Evolutionary conservation across 2,113 vertebrate genomes (phyloP).

Genomic region (Phodopus roborovskii): DNA sequence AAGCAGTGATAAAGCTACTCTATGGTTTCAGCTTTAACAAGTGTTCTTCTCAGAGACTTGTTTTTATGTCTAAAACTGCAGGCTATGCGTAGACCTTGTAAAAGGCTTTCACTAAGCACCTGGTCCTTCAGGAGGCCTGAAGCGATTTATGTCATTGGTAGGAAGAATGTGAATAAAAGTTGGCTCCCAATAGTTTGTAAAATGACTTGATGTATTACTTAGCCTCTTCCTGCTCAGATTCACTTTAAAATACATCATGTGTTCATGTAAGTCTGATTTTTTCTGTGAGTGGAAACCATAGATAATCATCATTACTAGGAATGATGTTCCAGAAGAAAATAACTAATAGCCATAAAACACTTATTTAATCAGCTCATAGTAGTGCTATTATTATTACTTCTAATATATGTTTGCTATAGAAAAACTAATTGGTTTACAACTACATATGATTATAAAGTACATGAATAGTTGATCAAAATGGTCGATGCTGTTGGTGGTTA

Average conservation of each 20-base stretch:
- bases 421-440: conserved; percentile 28
- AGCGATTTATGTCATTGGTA: conserved; percentile 51
- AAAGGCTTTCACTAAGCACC: conserved; percentile 63
- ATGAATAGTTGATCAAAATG: not conserved
- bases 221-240: conserved; percentile 49
- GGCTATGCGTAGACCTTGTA: conserved; percentile 58
- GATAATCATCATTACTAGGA: conserved; percentile 3
- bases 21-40: conserved; percentile 34
- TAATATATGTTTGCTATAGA: not conserved
- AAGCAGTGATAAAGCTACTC: conserved; percentile 44
- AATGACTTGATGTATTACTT: conserved; percentile 35
- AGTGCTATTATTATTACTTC: not conserved
- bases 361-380: not conserved
- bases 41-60: conserved; percentile 32
- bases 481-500: not conserved
- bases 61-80: conserved; percentile 50
- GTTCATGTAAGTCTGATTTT: conserved; percentile 67
- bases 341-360: not conserved
- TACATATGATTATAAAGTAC: not conserved
- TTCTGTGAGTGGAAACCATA: conserved; percentile 45
- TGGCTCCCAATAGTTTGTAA: conserved; percentile 30
- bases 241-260: conserved; percentile 36
- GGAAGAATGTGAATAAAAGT: conserved; percentile 56
- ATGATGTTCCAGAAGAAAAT: conserved; percentile 8
- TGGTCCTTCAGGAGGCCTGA: not conserved